These are phyloP conservation scores for Triplophysa rosa DNA, from an alignment of 2,113 vertebrate species.

Conservation along the genomic window DNA sequence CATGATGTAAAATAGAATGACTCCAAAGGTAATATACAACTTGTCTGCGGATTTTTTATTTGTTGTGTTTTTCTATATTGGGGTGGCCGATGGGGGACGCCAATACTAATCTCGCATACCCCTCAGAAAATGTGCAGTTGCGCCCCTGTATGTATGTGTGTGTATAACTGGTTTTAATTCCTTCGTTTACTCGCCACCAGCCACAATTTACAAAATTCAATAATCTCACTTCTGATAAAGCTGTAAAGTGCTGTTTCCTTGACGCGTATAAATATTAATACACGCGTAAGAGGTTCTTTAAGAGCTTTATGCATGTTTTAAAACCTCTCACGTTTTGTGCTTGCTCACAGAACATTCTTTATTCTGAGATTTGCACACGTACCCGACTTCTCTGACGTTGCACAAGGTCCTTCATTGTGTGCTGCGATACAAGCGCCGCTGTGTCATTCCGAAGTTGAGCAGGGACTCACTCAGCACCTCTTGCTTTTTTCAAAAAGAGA, in stretches of 20 bases:
- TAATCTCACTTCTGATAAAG: slow-evolving; percentile 47
- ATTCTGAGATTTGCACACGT: slow-evolving; percentile 12
- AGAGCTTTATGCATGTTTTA: slow-evolving; percentile 72
- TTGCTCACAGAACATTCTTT: not conserved
- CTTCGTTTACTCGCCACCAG: too few species aligned
- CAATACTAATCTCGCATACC: too few species aligned
- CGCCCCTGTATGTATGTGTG: too few species aligned
- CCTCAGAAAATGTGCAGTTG: too few species aligned
- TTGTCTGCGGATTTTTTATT: too few species aligned
- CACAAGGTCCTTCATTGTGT: slow-evolving; percentile 44
- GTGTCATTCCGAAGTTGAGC: slow-evolving; percentile 13
- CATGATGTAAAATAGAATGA: too few species aligned
- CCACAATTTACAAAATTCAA: not conserved
- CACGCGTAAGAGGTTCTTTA: slow-evolving; percentile 51
- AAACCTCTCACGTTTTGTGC: slow-evolving; percentile 37
- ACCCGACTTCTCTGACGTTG: slow-evolving; percentile 34
- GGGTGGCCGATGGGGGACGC: too few species aligned
- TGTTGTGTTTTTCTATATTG: too few species aligned
- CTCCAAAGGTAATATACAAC: too few species aligned
- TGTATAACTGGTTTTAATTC: too few species aligned
- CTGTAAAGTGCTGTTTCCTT: slow-evolving; percentile 53
- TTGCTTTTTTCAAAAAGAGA: not conserved
- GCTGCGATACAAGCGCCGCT: slow-evolving; percentile 13
- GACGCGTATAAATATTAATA: slow-evolving; percentile 71
- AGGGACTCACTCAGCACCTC: too few species aligned